A percentile compares a stretch with the other conserved stretches of the same genome.
phyloP scores from a whole-genome alignment of 1,140 invertebrate genomes.

The Paralvinella palmiformis region DNA sequence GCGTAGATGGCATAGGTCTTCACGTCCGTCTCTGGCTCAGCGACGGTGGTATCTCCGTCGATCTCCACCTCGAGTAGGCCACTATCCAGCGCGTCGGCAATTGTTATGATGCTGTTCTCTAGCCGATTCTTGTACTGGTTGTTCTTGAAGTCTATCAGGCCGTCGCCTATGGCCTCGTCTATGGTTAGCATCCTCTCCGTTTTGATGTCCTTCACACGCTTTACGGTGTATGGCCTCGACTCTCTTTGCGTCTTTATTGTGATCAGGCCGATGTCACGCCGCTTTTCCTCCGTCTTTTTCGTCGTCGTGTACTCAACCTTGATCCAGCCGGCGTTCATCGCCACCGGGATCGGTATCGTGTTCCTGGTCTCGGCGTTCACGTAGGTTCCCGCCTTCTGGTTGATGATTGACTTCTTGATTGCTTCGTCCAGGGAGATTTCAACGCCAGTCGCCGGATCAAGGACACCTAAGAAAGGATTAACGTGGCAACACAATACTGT shows the following conservation, averaged over 20 bases:
- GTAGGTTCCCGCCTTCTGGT: conserved; percentile 14
- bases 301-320: conserved; percentile 18
- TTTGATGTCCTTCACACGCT: conserved; percentile 11
- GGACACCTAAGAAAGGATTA: conserved; percentile 9
- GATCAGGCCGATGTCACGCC: conserved; percentile 18
- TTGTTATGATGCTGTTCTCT: neutral
- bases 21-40: neutral
- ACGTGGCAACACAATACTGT: no score
- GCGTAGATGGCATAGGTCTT: conserved; percentile 15
- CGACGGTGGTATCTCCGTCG: neutral
- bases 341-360: conserved; percentile 18
- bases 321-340: conserved; percentile 20
- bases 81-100: conserved; percentile 19
- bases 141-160: conserved; percentile 15
- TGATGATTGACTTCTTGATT: conserved; percentile 13
- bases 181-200: conserved; percentile 11
- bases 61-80: conserved; percentile 19
- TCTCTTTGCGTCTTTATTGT: conserved; percentile 14
- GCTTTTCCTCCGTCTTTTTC: conserved; percentile 19
- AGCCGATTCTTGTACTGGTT: conserved; percentile 9
- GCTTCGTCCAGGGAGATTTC: conserved; percentile 19
- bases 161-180: conserved; percentile 13
- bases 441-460: conserved; percentile 16
- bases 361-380: conserved; percentile 8
- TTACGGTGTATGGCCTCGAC: conserved; percentile 18